These are phyloP conservation scores for Agrotis segetum DNA, from an alignment of 2,888 invertebrate species.

Conservation along the genomic window DNA sequence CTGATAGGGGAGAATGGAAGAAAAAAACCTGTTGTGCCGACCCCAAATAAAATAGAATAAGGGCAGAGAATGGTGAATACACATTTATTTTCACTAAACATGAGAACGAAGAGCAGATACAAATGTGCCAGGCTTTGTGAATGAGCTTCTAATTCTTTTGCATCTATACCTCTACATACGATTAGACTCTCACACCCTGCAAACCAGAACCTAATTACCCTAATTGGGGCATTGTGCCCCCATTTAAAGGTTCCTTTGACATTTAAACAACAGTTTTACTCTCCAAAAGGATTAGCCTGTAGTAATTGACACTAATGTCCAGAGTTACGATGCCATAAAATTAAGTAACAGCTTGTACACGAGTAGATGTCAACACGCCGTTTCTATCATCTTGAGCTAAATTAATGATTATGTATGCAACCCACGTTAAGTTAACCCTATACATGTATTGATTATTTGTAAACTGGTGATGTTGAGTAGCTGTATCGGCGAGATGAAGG, in stretches of 20 bases:
- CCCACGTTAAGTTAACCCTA: slow-evolving; percentile 25
- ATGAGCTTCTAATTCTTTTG: too few species aligned
- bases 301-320: slow-evolving; percentile 58
- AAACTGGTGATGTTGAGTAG: slow-evolving; percentile 24
- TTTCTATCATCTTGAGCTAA: slow-evolving; percentile 53
- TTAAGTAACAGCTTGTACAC: slow-evolving; percentile 55
- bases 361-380: slow-evolving; percentile 51
- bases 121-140: too few species aligned
- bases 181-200: neutral
- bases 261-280: slow-evolving; percentile 19
- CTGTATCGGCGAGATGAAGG: neutral
- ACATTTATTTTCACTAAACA: too few species aligned
- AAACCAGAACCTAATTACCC: slow-evolving; percentile 11
- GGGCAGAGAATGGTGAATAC: too few species aligned
- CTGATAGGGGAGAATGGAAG: too few species aligned
- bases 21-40: too few species aligned
- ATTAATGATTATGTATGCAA: slow-evolving; percentile 59
- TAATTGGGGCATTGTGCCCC: slow-evolving; percentile 3
- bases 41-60: too few species aligned
- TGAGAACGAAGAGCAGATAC: too few species aligned
- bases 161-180: too few species aligned
- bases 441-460: slow-evolving; percentile 49
- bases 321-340: slow-evolving; percentile 59
- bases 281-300: slow-evolving; percentile 32
- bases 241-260: slow-evolving; percentile 7